phyloP scores from a whole-genome alignment of 2,888 invertebrate species.

The Dicyrtoma fusca region DNA sequence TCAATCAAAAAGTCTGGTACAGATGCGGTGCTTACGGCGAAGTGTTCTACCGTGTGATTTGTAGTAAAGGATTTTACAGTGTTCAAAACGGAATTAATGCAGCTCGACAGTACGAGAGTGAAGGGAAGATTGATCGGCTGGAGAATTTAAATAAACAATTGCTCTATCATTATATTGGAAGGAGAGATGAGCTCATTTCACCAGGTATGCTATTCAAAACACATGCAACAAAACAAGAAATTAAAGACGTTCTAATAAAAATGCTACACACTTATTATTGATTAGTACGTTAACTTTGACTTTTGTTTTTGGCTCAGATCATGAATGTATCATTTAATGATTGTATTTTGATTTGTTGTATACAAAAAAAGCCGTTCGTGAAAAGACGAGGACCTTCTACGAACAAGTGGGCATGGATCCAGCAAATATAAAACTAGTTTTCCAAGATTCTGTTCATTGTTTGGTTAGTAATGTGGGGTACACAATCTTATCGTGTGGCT shows the following conservation, averaged over 20 bases:
- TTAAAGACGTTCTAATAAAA: too few relatives aligned
- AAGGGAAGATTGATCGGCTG: conserved; percentile 5
- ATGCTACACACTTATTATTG: too few relatives aligned
- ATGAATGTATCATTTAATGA: neutral
- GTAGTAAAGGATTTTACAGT: neutral
- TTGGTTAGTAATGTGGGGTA: conserved; percentile 13
- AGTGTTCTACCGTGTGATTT: neutral
- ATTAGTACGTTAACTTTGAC: too few relatives aligned
- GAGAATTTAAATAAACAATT: neutral
- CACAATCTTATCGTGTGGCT: too few relatives aligned
- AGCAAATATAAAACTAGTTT: conserved; percentile 8
- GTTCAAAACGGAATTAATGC: neutral
- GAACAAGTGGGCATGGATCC: conserved; percentile 7
- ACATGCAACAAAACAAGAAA: too few relatives aligned
- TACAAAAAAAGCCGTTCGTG: neutral
- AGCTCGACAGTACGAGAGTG: neutral
- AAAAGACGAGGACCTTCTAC: neutral
- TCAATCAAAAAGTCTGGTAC: conserved; percentile 14
- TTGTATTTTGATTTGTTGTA: neutral
- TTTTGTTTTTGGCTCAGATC: too few relatives aligned
- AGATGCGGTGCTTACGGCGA: neutral
- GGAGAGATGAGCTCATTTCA: conserved; percentile 11
- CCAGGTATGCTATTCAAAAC: neutral
- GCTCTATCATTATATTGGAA: conserved; percentile 21
- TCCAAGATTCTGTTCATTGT: neutral